Evolutionary conservation across 2,797 vertebrate species (phyloP).

Genomic region (Carapus acus): DNA sequence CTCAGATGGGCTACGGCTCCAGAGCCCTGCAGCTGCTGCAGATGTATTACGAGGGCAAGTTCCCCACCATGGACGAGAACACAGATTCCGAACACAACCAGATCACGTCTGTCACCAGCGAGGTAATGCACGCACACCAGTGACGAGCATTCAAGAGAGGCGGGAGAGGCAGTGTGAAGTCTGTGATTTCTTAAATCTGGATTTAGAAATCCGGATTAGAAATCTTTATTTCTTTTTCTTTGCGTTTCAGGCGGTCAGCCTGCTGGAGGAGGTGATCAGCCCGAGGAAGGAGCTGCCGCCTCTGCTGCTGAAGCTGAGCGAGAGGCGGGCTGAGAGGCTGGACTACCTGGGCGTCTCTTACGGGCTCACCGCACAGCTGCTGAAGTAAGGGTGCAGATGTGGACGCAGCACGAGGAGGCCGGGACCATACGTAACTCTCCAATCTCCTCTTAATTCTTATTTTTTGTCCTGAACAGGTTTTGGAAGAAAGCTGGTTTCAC

Average conservation of each 20-base stretch:
- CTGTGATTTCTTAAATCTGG: too few relatives aligned
- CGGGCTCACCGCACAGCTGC: constrained; percentile 85
- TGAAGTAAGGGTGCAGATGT: constrained; percentile 76
- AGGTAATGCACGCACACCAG: constrained; percentile 71
- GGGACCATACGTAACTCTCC: not conserved
- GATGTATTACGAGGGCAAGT: constrained; percentile 94
- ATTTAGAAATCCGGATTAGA: too few relatives aligned
- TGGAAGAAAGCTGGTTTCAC: constrained; percentile 93
- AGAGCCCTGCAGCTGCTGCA: constrained; percentile 86
- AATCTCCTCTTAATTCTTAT: not conserved
- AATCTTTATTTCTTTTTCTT: too few relatives aligned
- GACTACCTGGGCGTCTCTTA: constrained; percentile 96
- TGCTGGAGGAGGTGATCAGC: constrained; percentile 87
- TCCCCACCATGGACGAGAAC: constrained; percentile 85
- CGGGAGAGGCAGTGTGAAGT: too few relatives aligned
- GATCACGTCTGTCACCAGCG: constrained; percentile 85
- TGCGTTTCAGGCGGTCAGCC: constrained; percentile 82
- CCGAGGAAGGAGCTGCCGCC: constrained; percentile 91
- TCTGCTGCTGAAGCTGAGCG: constrained; percentile 88
- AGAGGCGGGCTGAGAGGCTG: constrained; percentile 86
- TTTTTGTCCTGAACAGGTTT: constrained; percentile 73
- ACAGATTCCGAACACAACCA: constrained; percentile 60
- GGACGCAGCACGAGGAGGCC: not conserved
- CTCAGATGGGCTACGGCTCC: constrained; percentile 95
- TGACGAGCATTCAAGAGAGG: too few relatives aligned